Evolutionary conservation across 1,140 invertebrate genomes (phyloP).

Genomic region (Scaptomyza hsui): DNA sequence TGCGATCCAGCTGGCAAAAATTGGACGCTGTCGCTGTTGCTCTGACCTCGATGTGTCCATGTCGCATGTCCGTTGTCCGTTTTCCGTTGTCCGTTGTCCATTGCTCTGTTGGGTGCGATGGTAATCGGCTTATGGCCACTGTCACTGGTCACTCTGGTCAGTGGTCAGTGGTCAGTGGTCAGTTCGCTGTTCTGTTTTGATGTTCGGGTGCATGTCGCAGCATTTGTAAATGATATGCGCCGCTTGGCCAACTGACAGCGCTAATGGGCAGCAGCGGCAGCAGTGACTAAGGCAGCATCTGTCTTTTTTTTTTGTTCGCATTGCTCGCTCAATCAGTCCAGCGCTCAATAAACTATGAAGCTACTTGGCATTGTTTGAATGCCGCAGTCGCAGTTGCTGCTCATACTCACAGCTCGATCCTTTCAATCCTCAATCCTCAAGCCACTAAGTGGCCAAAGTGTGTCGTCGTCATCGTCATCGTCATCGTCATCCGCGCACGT

Average conservation of each 20-base stretch:
- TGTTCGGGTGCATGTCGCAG: conserved; percentile 40
- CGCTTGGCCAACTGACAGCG: conserved; percentile 53
- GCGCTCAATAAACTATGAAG: conserved; percentile 72
- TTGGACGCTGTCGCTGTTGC: conserved; percentile 2
- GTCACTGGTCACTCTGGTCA: conserved; percentile 15
- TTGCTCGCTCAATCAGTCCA: conserved; percentile 62
- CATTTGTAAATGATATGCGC: conserved; percentile 66
- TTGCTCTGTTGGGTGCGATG: conserved; percentile 16
- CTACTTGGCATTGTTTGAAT: conserved; percentile 72
- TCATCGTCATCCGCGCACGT: conserved; percentile 34
- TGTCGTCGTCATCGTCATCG: conserved; percentile 27
- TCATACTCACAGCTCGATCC: conserved; percentile 6
- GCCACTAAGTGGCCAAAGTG: conserved; percentile 58
- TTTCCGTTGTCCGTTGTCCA: too few species aligned
- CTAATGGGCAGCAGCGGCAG: conserved; percentile 41
- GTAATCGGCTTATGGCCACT: conserved; percentile 52
- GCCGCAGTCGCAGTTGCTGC: conserved; percentile 23
- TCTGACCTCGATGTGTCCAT: conserved; percentile 46
- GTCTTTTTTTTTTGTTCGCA: conserved; percentile 9
- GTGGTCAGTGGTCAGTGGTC: conserved; percentile 1
- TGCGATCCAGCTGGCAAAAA: conserved; percentile 2
- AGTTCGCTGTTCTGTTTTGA: conserved; percentile 31
- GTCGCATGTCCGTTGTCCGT: background rate
- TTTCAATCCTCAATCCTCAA: background rate
- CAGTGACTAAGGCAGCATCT: conserved; percentile 15